phyloP scores from a whole-genome alignment of 2,888 invertebrate genomes.

The Eilema caniola region DNA sequence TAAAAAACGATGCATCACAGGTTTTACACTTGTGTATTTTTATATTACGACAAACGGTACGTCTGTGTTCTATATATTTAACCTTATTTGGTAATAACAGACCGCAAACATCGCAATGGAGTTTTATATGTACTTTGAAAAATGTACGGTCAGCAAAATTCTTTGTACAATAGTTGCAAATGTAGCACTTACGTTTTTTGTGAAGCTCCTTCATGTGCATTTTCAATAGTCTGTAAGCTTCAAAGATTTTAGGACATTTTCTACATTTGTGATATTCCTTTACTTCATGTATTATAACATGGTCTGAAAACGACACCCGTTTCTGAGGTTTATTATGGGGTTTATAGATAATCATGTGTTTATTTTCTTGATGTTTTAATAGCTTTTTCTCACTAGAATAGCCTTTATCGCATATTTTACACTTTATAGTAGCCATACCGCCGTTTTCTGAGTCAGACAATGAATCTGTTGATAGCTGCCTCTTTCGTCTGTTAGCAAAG shows the following conservation, averaged over 20 bases:
- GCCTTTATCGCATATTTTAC: slow-evolving; percentile 73
- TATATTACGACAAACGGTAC: slow-evolving; percentile 60
- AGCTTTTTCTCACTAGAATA: slow-evolving; percentile 70
- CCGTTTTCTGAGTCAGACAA: slow-evolving; percentile 53
- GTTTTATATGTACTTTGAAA: slow-evolving; percentile 77
- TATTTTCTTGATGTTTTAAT: slow-evolving; percentile 70
- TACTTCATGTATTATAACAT: slow-evolving; percentile 74
- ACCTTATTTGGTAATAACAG: slow-evolving; percentile 59
- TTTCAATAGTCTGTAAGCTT: slow-evolving; percentile 65
- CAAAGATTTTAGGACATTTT: slow-evolving; percentile 75
- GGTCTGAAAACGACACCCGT: slow-evolving; percentile 76
- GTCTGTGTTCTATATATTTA: slow-evolving; percentile 64
- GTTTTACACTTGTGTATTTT: slow-evolving; percentile 70
- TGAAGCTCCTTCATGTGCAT: slow-evolving; percentile 69
- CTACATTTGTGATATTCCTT: slow-evolving; percentile 76
- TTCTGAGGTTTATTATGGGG: slow-evolving; percentile 65
- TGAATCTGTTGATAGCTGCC: slow-evolving; percentile 36
- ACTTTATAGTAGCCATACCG: slow-evolving; percentile 58
- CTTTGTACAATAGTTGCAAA: slow-evolving; percentile 77
- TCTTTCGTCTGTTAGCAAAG: slow-evolving; percentile 13
- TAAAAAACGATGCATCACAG: slow-evolving; percentile 65
- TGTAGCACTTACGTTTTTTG: slow-evolving; percentile 78
- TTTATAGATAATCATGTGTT: slow-evolving; percentile 70
- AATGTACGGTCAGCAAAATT: slow-evolving; percentile 75
- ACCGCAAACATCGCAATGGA: slow-evolving; percentile 76